Base-by-base conservation (phyloP, 2,113 vertebrate species). In the Ctenodactylus gundi region DNA sequence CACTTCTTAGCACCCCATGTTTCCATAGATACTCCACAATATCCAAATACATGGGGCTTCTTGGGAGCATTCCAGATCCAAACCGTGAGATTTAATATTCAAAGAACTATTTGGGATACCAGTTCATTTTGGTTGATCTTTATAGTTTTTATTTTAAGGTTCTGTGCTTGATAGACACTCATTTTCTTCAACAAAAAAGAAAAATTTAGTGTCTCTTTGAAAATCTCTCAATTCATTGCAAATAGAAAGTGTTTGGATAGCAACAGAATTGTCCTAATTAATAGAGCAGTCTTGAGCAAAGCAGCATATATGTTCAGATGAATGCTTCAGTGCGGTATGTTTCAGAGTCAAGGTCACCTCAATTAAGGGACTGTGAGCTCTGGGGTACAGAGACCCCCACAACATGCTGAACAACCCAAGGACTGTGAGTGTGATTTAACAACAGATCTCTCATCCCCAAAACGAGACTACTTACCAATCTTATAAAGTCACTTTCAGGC, bases 101-200 rank as follows among this genome's bases (percentile, higher is more conserved):
- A n/a, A n/a, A n/a, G n/a, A n/a, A n/a, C n/a, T n/a, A n/a, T n/a
- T n/a, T n/a, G n/a, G n/a, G 3, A 34, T 67, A 18, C 7, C 60
- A 57, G 93, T 85, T 75, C 41, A 85, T 58, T 13, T 73, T 67
- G 13, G 4, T 8, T 51, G 6, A 73, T n/a, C 85, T 85, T 88
- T 21, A 14, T 68, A 51, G 60, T 90, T 85, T 80, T 36, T 86
- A 14, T 0, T 15, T 93, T 73, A 91, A 91, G 39, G 73, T 49
- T 80, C 91, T 81, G 21, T 95, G 5, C n/a, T 51, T n/a, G 62
- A 86, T 44, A 91, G 72, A 85, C 6, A 87, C 86, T 46, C 39
- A 20, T 46, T 67, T 97, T 53, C 82, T 36, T 39, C 39, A 82
- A 73, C 17, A 46, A 12, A 85, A 51, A 57, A 44, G 6, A 27